Evolutionary conservation across 2,797 vertebrate genomes (phyloP), one percentile per base, ranked within the genome.

Genomic region (Amniataba percoides): DNA sequence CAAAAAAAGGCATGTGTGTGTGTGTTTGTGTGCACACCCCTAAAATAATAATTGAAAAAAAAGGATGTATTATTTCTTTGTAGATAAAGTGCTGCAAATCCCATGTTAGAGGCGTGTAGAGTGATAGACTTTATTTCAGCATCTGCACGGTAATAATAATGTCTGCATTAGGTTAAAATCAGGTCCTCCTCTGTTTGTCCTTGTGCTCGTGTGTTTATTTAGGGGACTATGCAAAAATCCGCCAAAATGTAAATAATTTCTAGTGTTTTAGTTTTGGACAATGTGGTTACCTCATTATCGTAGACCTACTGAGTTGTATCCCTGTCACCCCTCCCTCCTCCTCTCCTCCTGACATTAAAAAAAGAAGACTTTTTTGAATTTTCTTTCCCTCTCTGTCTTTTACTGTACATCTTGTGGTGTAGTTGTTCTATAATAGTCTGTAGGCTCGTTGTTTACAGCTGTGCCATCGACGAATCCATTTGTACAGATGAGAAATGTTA

Each of bases 121-220:
- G 81, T 85, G 83, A 43, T 89, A 86, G 87, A 78, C 65, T 78
- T 78, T 62, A 72, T 77, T 80, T 79, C 53, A 79, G 88, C 82
- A 64, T 92, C 89, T 96, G 97, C 96, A 97, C 96, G 95, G 92
- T 94, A 91, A 91, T 94, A 91, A 91, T 88, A 74, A 63, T 79
- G 89, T 86, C 66, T 66, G 81, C 83, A 77, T 88, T 90, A 81
- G 81, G 64, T 83, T 77, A 27, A 81, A 73, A 86, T 23, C 88
- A 80, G 72, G 85, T 90, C 88, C 88, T 93, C 83, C 83, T 88
- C 79, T 88, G 85, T 91, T 75, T 79, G 88, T 92, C 84, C 71
- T 85, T 81, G 92, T 93, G 92, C 86, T 93, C 49, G 90, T 94
- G 92, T 77, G 27, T 86, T 92, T 73, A 52, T 87, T 92, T 91